Conservation (phyloP, 1,140 invertebrate genomes). For the Papilio aristodemus region DNA sequence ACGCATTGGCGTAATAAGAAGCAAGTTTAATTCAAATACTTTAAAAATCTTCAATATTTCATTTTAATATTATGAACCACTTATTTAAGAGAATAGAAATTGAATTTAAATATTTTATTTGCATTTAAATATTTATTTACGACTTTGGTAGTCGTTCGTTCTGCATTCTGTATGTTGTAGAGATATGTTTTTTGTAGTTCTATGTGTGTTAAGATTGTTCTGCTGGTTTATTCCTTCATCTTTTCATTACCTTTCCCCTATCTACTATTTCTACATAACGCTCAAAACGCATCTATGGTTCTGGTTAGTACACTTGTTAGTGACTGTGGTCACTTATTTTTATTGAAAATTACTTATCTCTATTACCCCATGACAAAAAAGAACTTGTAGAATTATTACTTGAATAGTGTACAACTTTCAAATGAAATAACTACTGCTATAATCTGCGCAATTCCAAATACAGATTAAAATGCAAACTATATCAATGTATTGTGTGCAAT, state of each 20-base stretch:
- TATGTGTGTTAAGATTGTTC: no score
- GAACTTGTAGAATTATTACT: background rate
- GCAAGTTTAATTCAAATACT: constrained; percentile 1
- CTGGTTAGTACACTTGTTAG: no score
- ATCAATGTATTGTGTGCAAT: constrained; percentile 15
- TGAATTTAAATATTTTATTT: background rate
- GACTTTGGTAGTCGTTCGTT: no score
- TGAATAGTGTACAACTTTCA: background rate
- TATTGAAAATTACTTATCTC: no score
- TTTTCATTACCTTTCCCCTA: no score
- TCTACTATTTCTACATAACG: no score
- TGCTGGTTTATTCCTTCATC: no score
- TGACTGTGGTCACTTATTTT: no score
- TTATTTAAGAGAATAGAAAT: background rate
- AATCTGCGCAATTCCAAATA: background rate
- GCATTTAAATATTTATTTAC: no score
- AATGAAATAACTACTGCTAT: background rate
- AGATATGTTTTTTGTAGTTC: no score
- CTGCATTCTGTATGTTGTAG: no score
- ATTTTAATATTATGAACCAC: background rate
- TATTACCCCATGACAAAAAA: background rate
- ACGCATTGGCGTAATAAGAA: constrained; percentile 11
- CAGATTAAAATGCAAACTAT: background rate
- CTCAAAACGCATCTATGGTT: no score
- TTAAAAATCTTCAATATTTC: background rate